These are phyloP conservation scores for Lacanobia wlatinum DNA, from an alignment of 2,888 invertebrate genomes.

Conservation along the genomic window DNA sequence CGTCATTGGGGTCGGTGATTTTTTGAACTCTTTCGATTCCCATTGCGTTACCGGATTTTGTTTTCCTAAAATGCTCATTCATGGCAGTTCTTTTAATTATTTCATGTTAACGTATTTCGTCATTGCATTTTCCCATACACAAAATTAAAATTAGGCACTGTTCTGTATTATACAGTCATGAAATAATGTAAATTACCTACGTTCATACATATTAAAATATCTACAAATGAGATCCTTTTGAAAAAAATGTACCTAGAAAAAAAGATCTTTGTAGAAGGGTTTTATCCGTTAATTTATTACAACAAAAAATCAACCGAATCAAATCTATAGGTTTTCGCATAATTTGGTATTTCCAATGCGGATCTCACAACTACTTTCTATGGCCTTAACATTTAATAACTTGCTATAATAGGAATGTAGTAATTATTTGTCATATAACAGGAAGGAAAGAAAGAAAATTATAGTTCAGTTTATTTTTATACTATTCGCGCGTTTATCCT, in stretches of 20 bases:
- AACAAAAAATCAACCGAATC: background rate
- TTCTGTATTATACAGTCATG: background rate
- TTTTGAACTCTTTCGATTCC: background rate
- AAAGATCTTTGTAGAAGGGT: no score
- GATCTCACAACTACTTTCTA: conserved; percentile 39
- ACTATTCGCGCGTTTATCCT: conserved; percentile 62
- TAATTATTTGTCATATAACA: conserved; percentile 1
- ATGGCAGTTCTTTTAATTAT: background rate
- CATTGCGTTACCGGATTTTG: background rate
- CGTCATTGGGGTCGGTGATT: background rate
- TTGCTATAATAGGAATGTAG: conserved; percentile 12
- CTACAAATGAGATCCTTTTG: no score
- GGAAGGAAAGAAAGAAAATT: conserved; percentile 51
- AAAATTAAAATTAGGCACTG: no score
- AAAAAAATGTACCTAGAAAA: no score
- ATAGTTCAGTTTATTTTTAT: conserved; percentile 53
- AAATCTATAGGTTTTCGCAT: background rate
- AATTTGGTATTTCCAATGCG: conserved; percentile 35
- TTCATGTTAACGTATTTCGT: background rate
- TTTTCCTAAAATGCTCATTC: background rate
- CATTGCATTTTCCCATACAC: no score
- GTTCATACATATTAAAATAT: no score
- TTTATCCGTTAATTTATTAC: no score
- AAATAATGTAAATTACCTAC: background rate
- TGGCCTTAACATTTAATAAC: conserved; percentile 28